Percentiles rank a stretch among this genome's conserved stretches.
Conservation (phyloP, 2,797 vertebrate species). For the Tapera naevia region DNA sequence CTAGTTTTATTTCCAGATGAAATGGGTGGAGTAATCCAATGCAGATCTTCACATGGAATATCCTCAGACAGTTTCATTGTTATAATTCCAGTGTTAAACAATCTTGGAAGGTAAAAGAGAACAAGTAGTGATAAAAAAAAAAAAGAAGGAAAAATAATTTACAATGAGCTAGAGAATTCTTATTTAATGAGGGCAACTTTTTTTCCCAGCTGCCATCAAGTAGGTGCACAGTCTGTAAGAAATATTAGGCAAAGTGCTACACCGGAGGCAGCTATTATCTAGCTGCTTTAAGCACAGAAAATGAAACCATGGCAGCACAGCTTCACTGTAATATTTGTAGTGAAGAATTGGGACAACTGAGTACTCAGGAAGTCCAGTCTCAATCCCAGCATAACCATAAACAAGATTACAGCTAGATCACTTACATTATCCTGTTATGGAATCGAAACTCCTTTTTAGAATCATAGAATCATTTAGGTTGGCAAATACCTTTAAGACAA, state of each 20-base stretch:
- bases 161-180: background rate
- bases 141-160: background rate
- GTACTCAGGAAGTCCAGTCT: background rate
- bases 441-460: background rate
- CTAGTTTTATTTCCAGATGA: background rate
- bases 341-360: background rate
- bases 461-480: too few species aligned
- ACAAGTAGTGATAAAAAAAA: background rate
- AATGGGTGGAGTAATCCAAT: background rate
- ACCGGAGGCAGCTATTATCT: background rate
- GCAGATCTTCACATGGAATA: background rate
- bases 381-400: background rate
- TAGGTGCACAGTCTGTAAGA: background rate
- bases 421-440: background rate
- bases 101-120: background rate
- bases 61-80: background rate
- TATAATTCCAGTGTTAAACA: background rate
- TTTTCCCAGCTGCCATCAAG: background rate
- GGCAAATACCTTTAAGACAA: too few species aligned
- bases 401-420: background rate
- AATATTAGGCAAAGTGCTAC: background rate
- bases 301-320: background rate
- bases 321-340: background rate
- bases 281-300: background rate
- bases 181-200: background rate